Evolutionary conservation across 53 echinoderm and acorn worm genomes (phyloP), one percentile per base, ranked within the genome.

Genomic region (Crossaster papposus): DNA sequence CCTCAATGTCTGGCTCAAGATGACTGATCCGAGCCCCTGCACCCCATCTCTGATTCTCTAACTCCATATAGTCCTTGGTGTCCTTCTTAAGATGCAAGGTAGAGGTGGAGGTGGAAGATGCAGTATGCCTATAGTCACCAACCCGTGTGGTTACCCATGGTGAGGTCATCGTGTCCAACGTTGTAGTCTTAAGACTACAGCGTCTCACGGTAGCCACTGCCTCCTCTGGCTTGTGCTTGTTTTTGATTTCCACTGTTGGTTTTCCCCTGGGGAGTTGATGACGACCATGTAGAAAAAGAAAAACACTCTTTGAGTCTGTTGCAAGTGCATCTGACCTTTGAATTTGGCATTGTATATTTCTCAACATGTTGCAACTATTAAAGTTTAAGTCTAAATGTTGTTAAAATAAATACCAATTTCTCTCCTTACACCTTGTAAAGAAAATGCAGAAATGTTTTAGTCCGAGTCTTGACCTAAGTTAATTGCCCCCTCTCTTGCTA

Each of bases 151-250:
- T 33, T 14, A 17, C 62, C 80, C 80, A 80, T 32, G n/a, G n/a
- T n/a, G 62, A 80, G 75, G 75, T 24, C 71, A n/a, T 17, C 20
- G 71, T 6, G 32, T 71, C 71, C 14, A 10, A 29, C 34, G 35
- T 13, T 12, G 5, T 30, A 2, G 85, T 22, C 11, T 52, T 29
- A 12, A 31, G 72, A 10, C 23, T 71, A n/a, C 30, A 28, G 30
- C 87, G 75, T 32, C 87, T 72, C 15, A 63, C 87, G 24, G 87
- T 87, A 22, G 87, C 87, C 24, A 87, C 37, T 1, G 77, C 75
- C 36, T 87, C 76, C 77, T 87, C 77, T 55, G 87, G 77, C 54
- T 77, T 87, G 36, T 87, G 87, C 38, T 58, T 87, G 36, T 75
- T 76, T 30, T 34, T 36, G 37, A 87, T 58, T 54, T 76, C 76